A percentile compares a stretch with the other conserved stretches of the same genome.
These are phyloP conservation scores for Erynnis tages DNA, from an alignment of 2,888 invertebrate species.

Conservation along the genomic window DNA sequence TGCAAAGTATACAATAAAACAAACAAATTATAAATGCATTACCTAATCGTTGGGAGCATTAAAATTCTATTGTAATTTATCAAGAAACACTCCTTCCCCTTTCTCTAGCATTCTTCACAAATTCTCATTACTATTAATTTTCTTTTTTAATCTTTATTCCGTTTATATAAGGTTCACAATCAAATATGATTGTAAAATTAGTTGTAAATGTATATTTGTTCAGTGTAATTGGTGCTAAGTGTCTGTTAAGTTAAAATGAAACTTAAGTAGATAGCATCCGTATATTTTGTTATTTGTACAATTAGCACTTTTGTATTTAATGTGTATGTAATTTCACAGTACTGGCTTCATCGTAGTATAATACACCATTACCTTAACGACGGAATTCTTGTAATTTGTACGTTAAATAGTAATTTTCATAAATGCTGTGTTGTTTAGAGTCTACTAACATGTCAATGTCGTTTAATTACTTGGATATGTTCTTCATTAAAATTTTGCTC, in stretches of 20 bases:
- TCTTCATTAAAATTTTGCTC: too few species aligned
- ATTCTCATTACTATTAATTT: conserved; percentile 22
- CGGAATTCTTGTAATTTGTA: conserved; percentile 49
- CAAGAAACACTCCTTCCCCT: conserved; percentile 67
- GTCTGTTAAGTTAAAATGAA: conserved; percentile 75
- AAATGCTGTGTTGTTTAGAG: conserved; percentile 1
- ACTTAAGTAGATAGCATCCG: conserved; percentile 70
- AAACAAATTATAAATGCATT: conserved; percentile 78
- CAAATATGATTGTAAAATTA: not conserved
- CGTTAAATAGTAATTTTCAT: conserved; percentile 10
- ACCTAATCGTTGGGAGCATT: conserved; percentile 63
- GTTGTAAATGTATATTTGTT: conserved; percentile 38
- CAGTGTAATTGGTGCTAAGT: conserved; percentile 71
- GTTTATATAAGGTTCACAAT: conserved; percentile 38
- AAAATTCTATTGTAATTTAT: conserved; percentile 73
- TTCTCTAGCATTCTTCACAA: conserved; percentile 46
- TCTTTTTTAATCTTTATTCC: conserved; percentile 30
- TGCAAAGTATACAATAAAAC: conserved; percentile 70
- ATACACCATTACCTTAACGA: conserved; percentile 56
- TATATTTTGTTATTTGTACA: conserved; percentile 56
- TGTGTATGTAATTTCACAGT: conserved; percentile 56
- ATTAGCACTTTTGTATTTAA: conserved; percentile 64
- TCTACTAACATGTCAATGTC: not conserved
- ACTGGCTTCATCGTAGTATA: conserved; percentile 46
- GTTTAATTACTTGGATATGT: too few species aligned